phyloP scores from a whole-genome alignment of 2,113 vertebrate species.

The Tragulus kanchil region DNA sequence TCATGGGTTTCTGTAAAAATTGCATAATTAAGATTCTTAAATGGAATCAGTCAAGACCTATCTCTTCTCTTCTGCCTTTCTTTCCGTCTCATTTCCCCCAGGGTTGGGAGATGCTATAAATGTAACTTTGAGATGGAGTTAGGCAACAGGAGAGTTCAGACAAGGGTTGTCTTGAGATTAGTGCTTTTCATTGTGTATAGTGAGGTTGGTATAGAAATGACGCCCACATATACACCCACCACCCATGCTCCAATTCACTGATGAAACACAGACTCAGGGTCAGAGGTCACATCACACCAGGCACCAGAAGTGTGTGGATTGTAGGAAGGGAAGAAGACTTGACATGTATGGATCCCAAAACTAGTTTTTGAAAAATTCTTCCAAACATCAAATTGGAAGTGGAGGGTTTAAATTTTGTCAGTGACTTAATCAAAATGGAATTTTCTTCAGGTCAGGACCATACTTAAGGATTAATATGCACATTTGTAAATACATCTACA shows the following conservation, averaged over 20 bases:
- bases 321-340: neutral
- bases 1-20: neutral
- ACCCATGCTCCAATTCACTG: neutral
- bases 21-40: neutral
- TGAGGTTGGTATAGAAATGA: neutral
- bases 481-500: neutral
- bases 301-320: neutral
- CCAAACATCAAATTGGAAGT: neutral
- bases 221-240: neutral
- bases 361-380: neutral
- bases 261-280: neutral
- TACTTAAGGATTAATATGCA: neutral
- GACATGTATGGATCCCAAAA: neutral
- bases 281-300: neutral
- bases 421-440: neutral
- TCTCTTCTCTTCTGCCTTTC: neutral
- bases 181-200: neutral
- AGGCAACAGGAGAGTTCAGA: neutral
- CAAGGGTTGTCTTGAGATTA: neutral
- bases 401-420: neutral
- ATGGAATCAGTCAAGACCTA: neutral
- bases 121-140: neutral
- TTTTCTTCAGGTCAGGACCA: neutral
- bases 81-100: neutral
- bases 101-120: neutral